These are phyloP conservation scores for Spodoptera litura DNA, from an alignment of 1,140 invertebrate species.

Conservation along the genomic window DNA sequence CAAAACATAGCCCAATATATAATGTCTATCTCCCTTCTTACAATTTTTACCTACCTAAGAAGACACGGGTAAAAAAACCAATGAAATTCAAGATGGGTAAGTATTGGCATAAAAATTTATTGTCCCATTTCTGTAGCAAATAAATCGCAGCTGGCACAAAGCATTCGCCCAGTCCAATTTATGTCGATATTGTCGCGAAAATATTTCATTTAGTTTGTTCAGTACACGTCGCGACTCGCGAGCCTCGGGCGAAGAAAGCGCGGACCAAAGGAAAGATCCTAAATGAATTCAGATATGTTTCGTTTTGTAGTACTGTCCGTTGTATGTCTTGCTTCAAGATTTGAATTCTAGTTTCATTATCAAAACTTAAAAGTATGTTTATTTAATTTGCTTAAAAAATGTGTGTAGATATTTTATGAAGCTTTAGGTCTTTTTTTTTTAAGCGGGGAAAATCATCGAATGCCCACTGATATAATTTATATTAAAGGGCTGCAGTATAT, in stretches of 20 bases:
- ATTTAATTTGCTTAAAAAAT: no score
- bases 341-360: no score
- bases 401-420: no score
- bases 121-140: conserved; percentile 54
- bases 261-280: neutral
- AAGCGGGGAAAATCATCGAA: no score
- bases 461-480: no score
- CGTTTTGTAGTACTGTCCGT: neutral
- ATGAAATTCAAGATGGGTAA: conserved; percentile 27
- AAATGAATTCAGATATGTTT: conserved; percentile 25
- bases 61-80: conserved; percentile 6
- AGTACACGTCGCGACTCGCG: conserved; percentile 13
- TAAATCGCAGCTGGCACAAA: conserved; percentile 59
- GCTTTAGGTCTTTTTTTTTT: no score
- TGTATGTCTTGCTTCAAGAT: no score
- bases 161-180: conserved; percentile 54
- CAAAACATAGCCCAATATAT: no score
- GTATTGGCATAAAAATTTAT: conserved; percentile 50
- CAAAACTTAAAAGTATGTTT: no score
- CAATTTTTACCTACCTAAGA: no score
- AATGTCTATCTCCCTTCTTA: no score
- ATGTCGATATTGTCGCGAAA: conserved; percentile 63
- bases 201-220: conserved; percentile 62
- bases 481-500: no score
- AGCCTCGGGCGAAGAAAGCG: neutral